Base-by-base conservation (phyloP, 1,140 invertebrate genomes). In the Calosoma granatense region DNA sequence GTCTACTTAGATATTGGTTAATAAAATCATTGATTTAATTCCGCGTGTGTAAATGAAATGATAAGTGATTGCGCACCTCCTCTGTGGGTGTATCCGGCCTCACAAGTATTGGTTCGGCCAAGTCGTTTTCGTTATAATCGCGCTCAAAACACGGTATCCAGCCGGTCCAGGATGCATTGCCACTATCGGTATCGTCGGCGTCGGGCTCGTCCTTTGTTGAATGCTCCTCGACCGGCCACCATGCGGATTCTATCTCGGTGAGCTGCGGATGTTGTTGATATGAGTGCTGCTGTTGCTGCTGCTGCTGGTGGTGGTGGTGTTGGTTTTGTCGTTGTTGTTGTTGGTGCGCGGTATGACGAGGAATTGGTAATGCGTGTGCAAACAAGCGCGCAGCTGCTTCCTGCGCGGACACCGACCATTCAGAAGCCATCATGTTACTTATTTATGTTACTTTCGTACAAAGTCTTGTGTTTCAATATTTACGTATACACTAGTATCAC, bases 381-480 rank as follows among this genome's bases (percentile, higher is more conserved):
- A 54, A 26, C 21, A 54, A n/a, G 19, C 21, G 23, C 22, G 23
- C 53, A 11, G 53, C 53, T 1, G 67, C 68, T 43, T 60, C 56
- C 22, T 60, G 58, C 56, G 66, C 62, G 9, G 63, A 51, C 20
- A 57, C 52, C 21, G 65, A 58, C 67, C 67, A 67, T 14, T 56
- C 56, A 56, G 57, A 47, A 47, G 41, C 6, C 41, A 47, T 47
- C 17, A 47, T 47, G 17, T 12, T 47, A 47, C 6, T 30, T 30
- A 30, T 30, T 30, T 30, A 4, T 6, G 6, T 6, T 14, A 30
- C 26, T 30, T 11, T 47, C 9, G 4, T 4, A 47, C 6, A 11
- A 47, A 47, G 4, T 47, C 15, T 47, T 30, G 14, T 30, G 26
- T 30, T 6, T 30, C 14, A 6, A 6, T 14, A 14, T 30, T 30